Evolutionary conservation across 2,888 invertebrate genomes (phyloP), one percentile per base, ranked within the genome.

Genomic region (Phrixothrix hirtus): DNA sequence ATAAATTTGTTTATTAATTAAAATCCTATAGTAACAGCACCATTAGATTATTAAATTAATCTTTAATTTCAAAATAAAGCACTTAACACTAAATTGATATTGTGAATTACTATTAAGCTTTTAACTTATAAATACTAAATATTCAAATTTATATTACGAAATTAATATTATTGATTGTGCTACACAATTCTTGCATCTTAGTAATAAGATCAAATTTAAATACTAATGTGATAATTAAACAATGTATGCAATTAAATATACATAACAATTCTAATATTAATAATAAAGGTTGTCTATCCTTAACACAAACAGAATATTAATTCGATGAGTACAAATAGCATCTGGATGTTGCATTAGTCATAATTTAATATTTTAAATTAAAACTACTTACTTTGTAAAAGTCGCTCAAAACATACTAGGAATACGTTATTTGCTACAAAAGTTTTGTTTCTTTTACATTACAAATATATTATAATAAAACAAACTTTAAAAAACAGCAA

Each of bases 121-220:
- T 30, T 45, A 36, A 45, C 29, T 11, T 45, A 45, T 35, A 16
- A 29, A 36, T 44, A 35, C 27, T 44, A 44, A 45, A 29, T 27
- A 37, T 45, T 36, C 21, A 36, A 36, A 45, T 45, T 26, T 32
- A 17, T 45, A 36, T 27, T 34, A 41, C n/a, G 10, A 26, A 44
- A 13, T 31, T 31, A 7, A 27, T 36, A 46, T 37, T 46, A 67
- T 63, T 67, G 69, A 69, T 69, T 69, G 69, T 69, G 62, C 67
- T 62, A 62, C 63, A 67, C 67, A 69, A 69, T 68, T 68, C 67
- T 66, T 65, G 64, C 56, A 64, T 61, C 64, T 61, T 54, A 55
- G 32, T 30, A 49, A 41, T 14, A 44, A 31, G 30, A 46, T 45
- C 43, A 41, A 37, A 46, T 21, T 32, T 39, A 45, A 44, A 41